Conservation (phyloP, 1,140 invertebrate species). For the Drosophila funebris region DNA sequence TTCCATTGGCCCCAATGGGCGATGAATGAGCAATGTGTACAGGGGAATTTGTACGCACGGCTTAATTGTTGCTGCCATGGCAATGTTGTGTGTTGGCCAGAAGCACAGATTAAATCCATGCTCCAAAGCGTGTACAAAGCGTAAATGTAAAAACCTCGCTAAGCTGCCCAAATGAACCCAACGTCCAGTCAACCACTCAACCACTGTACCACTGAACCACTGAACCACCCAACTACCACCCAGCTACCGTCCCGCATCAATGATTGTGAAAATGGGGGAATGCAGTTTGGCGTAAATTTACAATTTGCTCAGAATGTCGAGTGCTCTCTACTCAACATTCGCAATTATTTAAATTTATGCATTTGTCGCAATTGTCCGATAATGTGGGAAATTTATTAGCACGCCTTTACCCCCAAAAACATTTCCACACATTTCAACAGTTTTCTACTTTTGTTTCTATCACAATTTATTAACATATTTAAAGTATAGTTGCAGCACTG, state of each 20-base stretch:
- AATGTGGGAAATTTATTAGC: slow-evolving; percentile 57
- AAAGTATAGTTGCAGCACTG: too few relatives aligned
- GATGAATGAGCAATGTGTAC: slow-evolving; percentile 74
- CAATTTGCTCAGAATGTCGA: slow-evolving; percentile 37
- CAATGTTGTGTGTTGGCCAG: slow-evolving; percentile 43
- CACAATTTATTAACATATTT: too few relatives aligned
- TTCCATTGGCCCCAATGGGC: slow-evolving; percentile 16
- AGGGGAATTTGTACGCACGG: slow-evolving; percentile 66
- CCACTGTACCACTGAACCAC: not conserved
- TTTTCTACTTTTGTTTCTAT: not conserved
- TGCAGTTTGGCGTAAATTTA: slow-evolving; percentile 64
- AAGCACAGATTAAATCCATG: slow-evolving; percentile 45
- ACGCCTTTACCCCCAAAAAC: too few relatives aligned
- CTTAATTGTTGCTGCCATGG: slow-evolving; percentile 63
- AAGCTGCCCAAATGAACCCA: slow-evolving; percentile 58
- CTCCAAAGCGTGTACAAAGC: slow-evolving; percentile 12
- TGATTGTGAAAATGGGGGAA: slow-evolving; percentile 52
- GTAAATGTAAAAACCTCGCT: slow-evolving; percentile 38
- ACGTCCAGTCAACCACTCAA: not conserved
- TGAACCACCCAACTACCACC: not conserved
- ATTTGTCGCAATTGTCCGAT: slow-evolving; percentile 24
- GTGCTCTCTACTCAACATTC: slow-evolving; percentile 18
- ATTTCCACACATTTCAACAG: slow-evolving; percentile 16
- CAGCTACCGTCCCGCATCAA: slow-evolving; percentile 17
- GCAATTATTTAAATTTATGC: slow-evolving; percentile 40